Percentiles rank a stretch among this genome's conserved stretches.
Evolutionary conservation across 2,113 vertebrate species (phyloP).

Genomic region (Patagioenas fasciata): DNA sequence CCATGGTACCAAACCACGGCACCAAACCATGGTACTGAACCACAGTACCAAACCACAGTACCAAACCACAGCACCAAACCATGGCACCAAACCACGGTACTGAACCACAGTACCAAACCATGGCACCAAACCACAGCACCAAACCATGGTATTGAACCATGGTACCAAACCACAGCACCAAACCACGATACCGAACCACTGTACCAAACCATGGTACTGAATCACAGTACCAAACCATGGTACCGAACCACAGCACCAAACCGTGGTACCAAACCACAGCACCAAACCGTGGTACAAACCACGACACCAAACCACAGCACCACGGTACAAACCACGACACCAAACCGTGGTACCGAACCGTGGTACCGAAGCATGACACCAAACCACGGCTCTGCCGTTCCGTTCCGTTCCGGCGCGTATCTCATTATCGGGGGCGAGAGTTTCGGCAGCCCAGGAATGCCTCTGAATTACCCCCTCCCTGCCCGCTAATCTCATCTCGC

Average conservation of each 20-base stretch:
- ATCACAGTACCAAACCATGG: too few relatives aligned
- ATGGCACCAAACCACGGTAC: neutral
- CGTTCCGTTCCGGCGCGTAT: too few relatives aligned
- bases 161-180: neutral
- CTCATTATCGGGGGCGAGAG: neutral
- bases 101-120: too few relatives aligned
- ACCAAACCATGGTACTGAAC: neutral
- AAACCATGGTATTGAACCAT: too few relatives aligned
- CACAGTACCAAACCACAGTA: neutral
- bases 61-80: too few relatives aligned
- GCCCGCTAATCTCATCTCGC: constrained; percentile 29
- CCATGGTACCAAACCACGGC: neutral
- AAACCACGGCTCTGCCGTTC: neutral
- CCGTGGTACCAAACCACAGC: too few relatives aligned
- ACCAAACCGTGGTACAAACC: too few relatives aligned
- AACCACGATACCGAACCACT: too few relatives aligned
- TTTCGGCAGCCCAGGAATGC: constrained; percentile 38
- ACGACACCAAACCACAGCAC: neutral
- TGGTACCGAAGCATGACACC: too few relatives aligned
- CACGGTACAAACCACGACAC: too few relatives aligned
- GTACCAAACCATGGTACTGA: neutral
- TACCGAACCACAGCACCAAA: too few relatives aligned
- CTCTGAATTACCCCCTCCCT: neutral
- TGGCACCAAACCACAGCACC: neutral
- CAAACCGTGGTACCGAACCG: too few relatives aligned